phyloP scores from a whole-genome alignment of 1,140 invertebrate genomes.

The Planococcus citri region DNA sequence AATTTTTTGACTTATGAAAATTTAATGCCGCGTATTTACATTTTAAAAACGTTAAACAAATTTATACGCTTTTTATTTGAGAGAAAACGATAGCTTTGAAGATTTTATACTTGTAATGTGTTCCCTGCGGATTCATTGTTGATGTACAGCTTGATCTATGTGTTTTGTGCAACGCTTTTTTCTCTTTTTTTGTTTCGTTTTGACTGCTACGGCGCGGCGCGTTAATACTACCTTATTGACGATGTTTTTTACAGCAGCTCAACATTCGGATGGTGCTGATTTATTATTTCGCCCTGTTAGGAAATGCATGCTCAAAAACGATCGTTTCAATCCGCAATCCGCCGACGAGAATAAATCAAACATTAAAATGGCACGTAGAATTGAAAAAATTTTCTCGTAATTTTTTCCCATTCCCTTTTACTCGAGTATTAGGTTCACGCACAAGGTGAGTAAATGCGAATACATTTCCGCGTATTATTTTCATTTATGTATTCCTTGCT shows the following conservation, averaged over 20 bases:
- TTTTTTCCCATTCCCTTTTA: no score
- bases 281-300: background rate
- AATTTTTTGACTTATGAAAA: conserved; percentile 8
- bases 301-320: no score
- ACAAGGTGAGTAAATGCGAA: background rate
- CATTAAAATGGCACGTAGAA: background rate
- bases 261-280: background rate
- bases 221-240: background rate
- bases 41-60: background rate
- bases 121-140: conserved; percentile 2
- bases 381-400: background rate
- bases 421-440: no score
- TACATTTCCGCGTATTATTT: background rate
- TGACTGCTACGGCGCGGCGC: no score
- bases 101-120: background rate
- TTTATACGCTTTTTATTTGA: background rate
- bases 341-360: background rate
- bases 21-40: background rate
- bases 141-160: conserved; percentile 2
- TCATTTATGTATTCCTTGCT: background rate
- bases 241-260: background rate
- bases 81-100: conserved; percentile 1
- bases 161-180: background rate
- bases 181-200: no score
- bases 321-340: background rate